Evolutionary conservation across 1,140 invertebrate genomes (phyloP), one percentile per base, ranked within the genome.

Genomic region (Maniola jurtina): DNA sequence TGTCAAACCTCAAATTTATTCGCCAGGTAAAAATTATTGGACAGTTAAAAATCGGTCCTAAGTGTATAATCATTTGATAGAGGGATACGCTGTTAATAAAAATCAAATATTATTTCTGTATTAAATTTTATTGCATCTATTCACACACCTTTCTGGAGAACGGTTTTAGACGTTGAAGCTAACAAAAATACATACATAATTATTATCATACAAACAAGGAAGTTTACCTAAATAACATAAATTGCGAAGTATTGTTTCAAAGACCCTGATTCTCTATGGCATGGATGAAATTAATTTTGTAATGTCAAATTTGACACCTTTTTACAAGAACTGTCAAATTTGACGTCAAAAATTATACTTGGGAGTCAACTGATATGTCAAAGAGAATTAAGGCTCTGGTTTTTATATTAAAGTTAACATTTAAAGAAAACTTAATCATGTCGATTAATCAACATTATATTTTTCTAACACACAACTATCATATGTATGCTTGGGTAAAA

Each of bases 111-210:
- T 80, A 84, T 81, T 89, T 89, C 83, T 86, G 84, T 89, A 89
- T 89, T 86, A 87, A 89, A 86, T 89, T 89, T 89, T 87, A 89
- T 89, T 89, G 84, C 83, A 87, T 88, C 86, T 89, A 89, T 89
- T 89, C 85, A 88, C 84, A 89, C 86, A 89, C 80, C 83, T 88
- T 84, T 77, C 74, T 75, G 74, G 74, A 76, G 76, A 81, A 82
- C 75, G 81, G 77, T 79, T 77, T 72, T 85, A 79, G 80, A 85
- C 80, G 76, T 79, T 80, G 74, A 80, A 81, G 74, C 77, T 81
- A 83, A 82, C 73, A 81, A 83, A 83, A 78, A 64, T 66, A 75
- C 72, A 76, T 76, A 80, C 75, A 76, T 72, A 61, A 64, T 61
- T 63, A 72, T 52, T 68, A 52, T 33, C 8, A 55, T 55, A 55